A percentile compares a stretch with the other conserved stretches of the same genome.
These are phyloP conservation scores for Lonchura striata DNA, from an alignment of 2,113 vertebrate genomes.

Conservation along the genomic window DNA sequence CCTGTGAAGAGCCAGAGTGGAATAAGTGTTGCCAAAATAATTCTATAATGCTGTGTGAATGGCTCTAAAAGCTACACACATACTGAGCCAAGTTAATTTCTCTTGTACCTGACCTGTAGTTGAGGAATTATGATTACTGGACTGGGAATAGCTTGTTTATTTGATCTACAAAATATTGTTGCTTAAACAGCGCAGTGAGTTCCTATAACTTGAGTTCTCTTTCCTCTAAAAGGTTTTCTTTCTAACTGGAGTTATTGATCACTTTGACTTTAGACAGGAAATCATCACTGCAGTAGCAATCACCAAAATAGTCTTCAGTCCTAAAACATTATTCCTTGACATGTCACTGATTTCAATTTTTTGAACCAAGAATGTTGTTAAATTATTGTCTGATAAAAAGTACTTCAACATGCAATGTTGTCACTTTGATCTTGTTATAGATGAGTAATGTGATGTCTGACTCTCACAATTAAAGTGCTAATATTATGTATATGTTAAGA, in stretches of 20 bases:
- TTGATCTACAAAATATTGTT: slow-evolving; percentile 5
- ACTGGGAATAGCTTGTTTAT: slow-evolving; percentile 4
- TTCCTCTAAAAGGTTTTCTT: slow-evolving; percentile 1
- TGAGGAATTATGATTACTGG: background rate
- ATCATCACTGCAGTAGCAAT: slow-evolving; percentile 30
- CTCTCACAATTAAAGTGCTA: background rate
- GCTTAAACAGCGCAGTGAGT: background rate
- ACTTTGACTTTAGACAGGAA: background rate
- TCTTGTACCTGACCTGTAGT: background rate
- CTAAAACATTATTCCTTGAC: background rate
- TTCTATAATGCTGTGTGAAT: background rate
- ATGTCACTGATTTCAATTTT: background rate
- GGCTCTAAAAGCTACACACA: background rate
- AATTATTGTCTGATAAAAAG: background rate
- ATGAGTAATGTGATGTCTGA: background rate
- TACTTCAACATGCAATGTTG: background rate
- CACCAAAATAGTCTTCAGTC: background rate
- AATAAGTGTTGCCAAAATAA: background rate
- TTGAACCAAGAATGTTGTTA: background rate
- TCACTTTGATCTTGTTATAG: background rate
- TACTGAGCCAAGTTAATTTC: slow-evolving; percentile 10
- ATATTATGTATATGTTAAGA: background rate
- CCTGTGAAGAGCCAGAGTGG: background rate
- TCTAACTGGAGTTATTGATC: slow-evolving; percentile 35
- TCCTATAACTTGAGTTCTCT: slow-evolving; percentile 1